phyloP scores from a whole-genome alignment of 2,888 invertebrate species.

The Caenorhabditis sulstoni region DNA sequence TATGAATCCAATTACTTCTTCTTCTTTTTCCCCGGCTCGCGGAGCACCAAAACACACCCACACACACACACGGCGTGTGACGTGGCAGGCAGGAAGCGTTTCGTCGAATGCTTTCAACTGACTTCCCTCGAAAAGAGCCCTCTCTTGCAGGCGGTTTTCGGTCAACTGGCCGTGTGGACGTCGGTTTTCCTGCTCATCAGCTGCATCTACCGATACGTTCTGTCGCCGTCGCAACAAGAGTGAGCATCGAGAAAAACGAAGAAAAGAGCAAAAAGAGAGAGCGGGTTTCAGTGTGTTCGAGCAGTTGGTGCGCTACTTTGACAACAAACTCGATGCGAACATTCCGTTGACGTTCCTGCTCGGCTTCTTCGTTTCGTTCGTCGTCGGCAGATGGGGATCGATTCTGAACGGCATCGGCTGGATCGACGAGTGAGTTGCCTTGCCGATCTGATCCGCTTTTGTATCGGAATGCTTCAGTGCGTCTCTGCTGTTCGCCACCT shows the following conservation, averaged over 20 bases:
- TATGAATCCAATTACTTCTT: conserved; percentile 44
- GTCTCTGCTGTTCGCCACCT: conserved; percentile 70
- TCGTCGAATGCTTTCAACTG: not conserved
- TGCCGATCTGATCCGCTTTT: not conserved
- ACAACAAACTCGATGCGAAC: conserved; percentile 70
- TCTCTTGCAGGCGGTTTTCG: conserved; percentile 71
- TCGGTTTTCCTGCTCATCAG: conserved; percentile 72
- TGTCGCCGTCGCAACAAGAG: conserved; percentile 70
- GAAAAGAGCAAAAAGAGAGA: not conserved
- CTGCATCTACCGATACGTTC: conserved; percentile 72
- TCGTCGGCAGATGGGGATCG: conserved; percentile 71
- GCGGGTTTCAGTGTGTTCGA: conserved; percentile 67
- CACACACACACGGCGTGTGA: conserved; percentile 37
- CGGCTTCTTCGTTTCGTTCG: conserved; percentile 73
- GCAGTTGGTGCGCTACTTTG: conserved; percentile 70
- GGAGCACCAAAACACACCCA: conserved; percentile 37
- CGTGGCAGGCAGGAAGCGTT: not conserved
- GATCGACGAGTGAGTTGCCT: conserved; percentile 70
- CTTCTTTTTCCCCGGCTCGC: not conserved
- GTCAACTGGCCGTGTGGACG: conserved; percentile 74
- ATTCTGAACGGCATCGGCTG: conserved; percentile 72
- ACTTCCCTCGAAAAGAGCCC: too few relatives aligned
- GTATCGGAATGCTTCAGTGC: conserved; percentile 63
- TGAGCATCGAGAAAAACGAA: conserved; percentile 32
- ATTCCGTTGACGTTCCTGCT: conserved; percentile 71